Evolutionary conservation across 2,113 vertebrate genomes (phyloP), one percentile per base, ranked within the genome.

Genomic region (Chaetops frenatus): DNA sequence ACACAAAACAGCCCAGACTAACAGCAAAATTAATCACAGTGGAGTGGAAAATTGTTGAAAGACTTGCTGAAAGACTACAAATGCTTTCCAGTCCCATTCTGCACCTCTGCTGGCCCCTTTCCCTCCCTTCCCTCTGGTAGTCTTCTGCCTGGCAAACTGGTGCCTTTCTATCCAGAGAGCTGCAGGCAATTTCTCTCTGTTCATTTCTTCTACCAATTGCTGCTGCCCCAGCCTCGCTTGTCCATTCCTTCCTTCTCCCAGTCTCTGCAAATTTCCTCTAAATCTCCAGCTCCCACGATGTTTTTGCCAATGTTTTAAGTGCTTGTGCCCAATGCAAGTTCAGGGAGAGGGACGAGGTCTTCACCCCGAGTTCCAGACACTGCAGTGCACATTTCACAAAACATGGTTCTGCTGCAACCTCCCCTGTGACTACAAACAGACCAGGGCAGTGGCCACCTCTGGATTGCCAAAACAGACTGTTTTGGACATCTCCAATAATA

Each of bases 151-250:
- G 58, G 29, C n/a, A 67, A 42, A 23, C 7, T 48, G 7, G 1
- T 17, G 5, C 11, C 33, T 56, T 81, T 81, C 48, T 79, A 25
- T n/a, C 48, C 58, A 18, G 4, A 3, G 22, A 64, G 27, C n/a
- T 53, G 12, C 35, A 6, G 7, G 21, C 0, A 0, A 14, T 69
- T 71, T 57, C 25, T 48, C 36, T 42, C 62, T 4, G 0, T 33
- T 29, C 28, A 42, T 27, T 58, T 61, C n/a, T 72, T 53, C 45
- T 69, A 45, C 13, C 6, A 27, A 2, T 3, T 25, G 28, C 40
- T 84, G 48, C 54, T 85, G 25, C 28, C 14, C 11, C 14, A 45
- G 22, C 50, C 72, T 36, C 87, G 29, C n/a, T 81, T 57, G 42
- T 15, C 54, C 42, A 45, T 66, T 61, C 20, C 36, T 70, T 92